Percentiles rank a stretch among this genome's conserved stretches.
Conservation (phyloP, 2,113 vertebrate species). For the Sinocyclocheilus anophthalmus region DNA sequence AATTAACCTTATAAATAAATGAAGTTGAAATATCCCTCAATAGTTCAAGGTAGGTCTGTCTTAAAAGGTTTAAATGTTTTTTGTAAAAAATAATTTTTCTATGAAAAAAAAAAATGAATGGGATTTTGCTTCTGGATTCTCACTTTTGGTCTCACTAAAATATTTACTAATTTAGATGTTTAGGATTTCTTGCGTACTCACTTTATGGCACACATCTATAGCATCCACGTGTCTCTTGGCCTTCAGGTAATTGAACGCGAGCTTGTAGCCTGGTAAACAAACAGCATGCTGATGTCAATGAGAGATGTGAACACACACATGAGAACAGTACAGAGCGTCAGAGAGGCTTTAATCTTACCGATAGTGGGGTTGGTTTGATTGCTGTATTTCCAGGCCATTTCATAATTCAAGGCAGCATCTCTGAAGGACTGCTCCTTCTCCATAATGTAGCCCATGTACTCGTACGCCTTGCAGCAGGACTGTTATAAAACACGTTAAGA, state of each 20-base stretch:
- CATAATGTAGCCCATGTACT: conserved; percentile 98
- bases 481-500: conserved; percentile 65
- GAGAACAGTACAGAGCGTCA: neutral
- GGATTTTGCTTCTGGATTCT: neutral
- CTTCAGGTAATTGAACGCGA: conserved; percentile 98
- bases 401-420: conserved; percentile 92
- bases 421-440: conserved; percentile 95
- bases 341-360: conserved; percentile 70
- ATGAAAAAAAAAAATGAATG: neutral
- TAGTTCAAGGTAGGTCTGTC: neutral
- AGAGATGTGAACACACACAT: neutral
- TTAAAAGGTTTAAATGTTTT: neutral
- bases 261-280: conserved; percentile 88
- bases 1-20: too few relatives aligned
- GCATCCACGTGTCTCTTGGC: conserved; percentile 93
- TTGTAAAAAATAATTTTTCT: neutral
- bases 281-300: conserved; percentile 33
- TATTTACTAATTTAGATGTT: neutral
- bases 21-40: too few relatives aligned
- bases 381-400: conserved; percentile 95
- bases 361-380: conserved; percentile 89
- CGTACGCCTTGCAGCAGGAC: conserved; percentile 98
- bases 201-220: conserved; percentile 94
- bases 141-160: neutral
- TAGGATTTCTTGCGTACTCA: conserved; percentile 66